Evolutionary conservation across 2,888 invertebrate species (phyloP), one percentile per base, ranked within the genome.

Genomic region (Sminthurides aquaticus): DNA sequence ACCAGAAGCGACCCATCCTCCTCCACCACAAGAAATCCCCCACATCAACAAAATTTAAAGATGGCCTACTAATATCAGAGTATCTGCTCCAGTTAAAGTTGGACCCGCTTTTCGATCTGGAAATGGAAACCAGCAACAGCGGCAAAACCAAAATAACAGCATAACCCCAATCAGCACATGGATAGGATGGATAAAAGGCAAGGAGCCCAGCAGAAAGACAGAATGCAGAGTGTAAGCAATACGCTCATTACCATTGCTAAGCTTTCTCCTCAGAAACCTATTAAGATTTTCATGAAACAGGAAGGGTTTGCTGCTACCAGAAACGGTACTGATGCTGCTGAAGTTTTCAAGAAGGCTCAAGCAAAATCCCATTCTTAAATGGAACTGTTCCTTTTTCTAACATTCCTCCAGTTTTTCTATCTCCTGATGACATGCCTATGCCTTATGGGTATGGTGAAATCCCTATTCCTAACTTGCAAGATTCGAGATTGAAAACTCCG

Each of bases 291-390:
- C 61, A 74, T 74, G 72, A 24, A 71, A 48, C 69, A 66, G 18
- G 74, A 72, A 62, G 74, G 74, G 0, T 67, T 74, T 52, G 48
- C 62, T 1, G 74, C 74, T 2, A 67, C 71, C 0, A 65, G 65
- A 11, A 61, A 65, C 1, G 74, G 74, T 24, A 71, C 72, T 1
- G 74, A 74, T 57, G 70, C 71, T 8, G 74, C 72, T 11, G 72
- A 74, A 59, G 74, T 74, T 5, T 71, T 74, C 25, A 74, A 74
- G 60, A 74, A 74, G 74, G 74, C 2, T 71, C 72, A 0, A 74
- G 74, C 59, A 74, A 74, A 68, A 66, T 74, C 20, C 74, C 74
- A 2, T 74, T 74, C 57, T 74, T 71, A 59, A 74, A 74, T 60
- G 74, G 74, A 48, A 72, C 72, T 0, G 29, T 74, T 0, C 74